Evolutionary conservation across 2,113 vertebrate genomes (phyloP).

Genomic region (Hylia prasina): DNA sequence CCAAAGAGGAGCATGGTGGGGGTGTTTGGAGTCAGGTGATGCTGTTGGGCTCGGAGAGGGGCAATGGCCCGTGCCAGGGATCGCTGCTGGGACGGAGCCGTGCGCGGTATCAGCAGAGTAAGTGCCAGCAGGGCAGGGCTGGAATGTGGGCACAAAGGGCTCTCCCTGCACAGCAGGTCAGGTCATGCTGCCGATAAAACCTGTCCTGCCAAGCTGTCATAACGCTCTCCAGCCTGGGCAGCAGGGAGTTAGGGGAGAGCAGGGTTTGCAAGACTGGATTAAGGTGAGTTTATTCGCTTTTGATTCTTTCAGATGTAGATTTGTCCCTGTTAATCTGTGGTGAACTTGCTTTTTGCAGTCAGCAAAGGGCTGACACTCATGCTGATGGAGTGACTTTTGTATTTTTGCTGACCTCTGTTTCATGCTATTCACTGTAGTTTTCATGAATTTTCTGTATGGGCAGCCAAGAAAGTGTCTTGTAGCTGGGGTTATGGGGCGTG

Average conservation of each 20-base stretch:
- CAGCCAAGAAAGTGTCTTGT: neutral
- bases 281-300: neutral
- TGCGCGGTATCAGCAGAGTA: neutral
- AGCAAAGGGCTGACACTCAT: neutral
- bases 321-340: neutral
- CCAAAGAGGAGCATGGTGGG: fast-evolving
- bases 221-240: neutral
- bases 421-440: neutral
- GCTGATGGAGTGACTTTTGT: neutral
- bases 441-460: neutral
- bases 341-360: neutral
- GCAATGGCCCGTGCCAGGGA: neutral
- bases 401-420: neutral
- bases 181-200: neutral
- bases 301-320: neutral
- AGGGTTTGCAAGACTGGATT: neutral
- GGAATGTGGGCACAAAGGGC: neutral
- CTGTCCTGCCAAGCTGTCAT: neutral
- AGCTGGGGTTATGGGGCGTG: neutral
- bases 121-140: neutral
- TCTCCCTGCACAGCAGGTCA: conserved; percentile 2
- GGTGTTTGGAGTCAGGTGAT: neutral
- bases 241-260: neutral
- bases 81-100: fast-evolving
- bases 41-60: neutral